Base-by-base conservation (phyloP, 2,888 invertebrate species). In the Tridacna gigas region DNA sequence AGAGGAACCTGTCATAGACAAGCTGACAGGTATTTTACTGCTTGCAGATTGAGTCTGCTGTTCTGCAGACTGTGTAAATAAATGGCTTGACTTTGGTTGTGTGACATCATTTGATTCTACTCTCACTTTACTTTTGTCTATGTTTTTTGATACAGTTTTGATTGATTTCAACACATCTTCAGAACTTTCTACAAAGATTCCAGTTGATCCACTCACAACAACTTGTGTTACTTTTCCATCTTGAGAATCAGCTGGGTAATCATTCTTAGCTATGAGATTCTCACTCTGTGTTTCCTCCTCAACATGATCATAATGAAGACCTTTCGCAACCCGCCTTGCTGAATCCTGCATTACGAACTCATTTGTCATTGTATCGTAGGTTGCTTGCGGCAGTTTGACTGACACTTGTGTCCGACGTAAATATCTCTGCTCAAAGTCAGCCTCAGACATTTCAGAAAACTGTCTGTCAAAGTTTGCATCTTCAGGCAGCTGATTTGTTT, bases 371-470 rank as follows among this genome's bases (percentile, higher is more conserved):
- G 86, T 84, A 63, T 87, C 87, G 73, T 87, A 87, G 0, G 83
- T 87, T 7, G 84, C 83, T 45, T 84, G 84, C 12, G 87, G 87
- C 20, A 87, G 74, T 56, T 83, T 87, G 18, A 87, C 87, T 48
- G 87, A 87, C 15, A 87, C 87, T 45, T 87, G 87, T 13, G 83
- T 84, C 26, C 77, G 78, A 71, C 80, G 87, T 25, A 87, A 26
- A 67, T 81, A 83, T 47, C 79, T 71, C 47, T 80, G 75, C 37
- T 87, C 82, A 74, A 83, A 79, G 18, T 74, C 81, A 7, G 67
- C 73, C 12, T 75, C 65, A 47, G 82, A 73, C 15, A 80, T 78
- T 18, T 37, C 56, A n/a, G 83, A 28, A 78, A 61, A 82, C 20
- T 66, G 74, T 5, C 63, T 25, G 22, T 78, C 78, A 51, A 77